phyloP scores from a whole-genome alignment of 2,888 invertebrate genomes.

The Arenicola marina region DNA sequence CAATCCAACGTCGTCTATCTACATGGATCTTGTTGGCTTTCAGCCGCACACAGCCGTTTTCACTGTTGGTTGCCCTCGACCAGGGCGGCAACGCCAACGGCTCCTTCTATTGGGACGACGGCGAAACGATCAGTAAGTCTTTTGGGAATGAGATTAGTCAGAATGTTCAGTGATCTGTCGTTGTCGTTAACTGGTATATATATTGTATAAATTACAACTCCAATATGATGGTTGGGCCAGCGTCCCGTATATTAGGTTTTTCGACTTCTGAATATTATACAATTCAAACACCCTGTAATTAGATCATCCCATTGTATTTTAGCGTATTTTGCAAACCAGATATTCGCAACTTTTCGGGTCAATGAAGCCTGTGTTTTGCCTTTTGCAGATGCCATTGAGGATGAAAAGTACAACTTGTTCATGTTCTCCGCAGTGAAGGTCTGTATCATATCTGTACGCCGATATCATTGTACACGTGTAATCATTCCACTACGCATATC shows the following conservation, averaged over 20 bases:
- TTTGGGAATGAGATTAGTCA: neutral
- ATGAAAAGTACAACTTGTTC: neutral
- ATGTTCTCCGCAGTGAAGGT: neutral
- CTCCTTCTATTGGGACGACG: constrained; percentile 80
- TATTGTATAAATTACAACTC: neutral
- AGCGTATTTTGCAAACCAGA: no score
- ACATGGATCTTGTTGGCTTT: neutral
- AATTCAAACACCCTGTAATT: neutral
- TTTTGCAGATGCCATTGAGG: constrained; percentile 4
- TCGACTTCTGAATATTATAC: neutral
- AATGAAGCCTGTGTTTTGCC: neutral
- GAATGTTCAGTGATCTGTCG: neutral
- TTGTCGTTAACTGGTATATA: neutral
- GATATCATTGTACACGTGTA: no score
- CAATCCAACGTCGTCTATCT: no score
- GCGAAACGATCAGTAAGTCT: constrained; percentile 67
- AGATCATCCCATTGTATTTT: neutral
- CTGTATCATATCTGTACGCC: no score
- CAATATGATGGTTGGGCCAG: neutral
- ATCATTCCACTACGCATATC: no score
- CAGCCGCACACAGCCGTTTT: constrained; percentile 62
- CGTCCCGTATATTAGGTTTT: neutral
- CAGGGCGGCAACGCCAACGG: constrained; percentile 66
- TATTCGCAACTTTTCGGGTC: no score
- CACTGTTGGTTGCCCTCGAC: constrained; percentile 70